Percentiles rank a stretch among this genome's conserved stretches.
phyloP scores from a whole-genome alignment of 23 tunicate species.

The Phallusia fumigata region DNA sequence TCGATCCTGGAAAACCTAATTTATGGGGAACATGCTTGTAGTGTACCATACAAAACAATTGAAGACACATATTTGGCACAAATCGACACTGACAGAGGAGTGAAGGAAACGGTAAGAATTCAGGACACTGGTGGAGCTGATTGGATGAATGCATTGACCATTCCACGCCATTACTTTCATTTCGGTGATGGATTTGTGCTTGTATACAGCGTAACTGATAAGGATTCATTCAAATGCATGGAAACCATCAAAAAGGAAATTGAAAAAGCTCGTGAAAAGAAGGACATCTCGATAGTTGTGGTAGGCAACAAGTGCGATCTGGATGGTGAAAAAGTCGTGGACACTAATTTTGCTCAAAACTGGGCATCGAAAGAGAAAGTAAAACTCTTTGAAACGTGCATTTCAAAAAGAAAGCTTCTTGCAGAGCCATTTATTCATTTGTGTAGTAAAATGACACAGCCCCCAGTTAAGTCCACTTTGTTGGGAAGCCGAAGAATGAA shows the following conservation, averaged over 20 bases:
- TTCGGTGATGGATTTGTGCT: conserved; percentile 92
- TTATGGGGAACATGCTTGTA: conserved; percentile 76
- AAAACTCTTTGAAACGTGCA: conserved; percentile 50
- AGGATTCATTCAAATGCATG: conserved; percentile 70
- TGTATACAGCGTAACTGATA: conserved; percentile 63
- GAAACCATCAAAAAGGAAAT: conserved; percentile 84
- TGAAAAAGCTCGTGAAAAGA: conserved; percentile 72
- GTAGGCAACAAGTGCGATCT: conserved; percentile 72
- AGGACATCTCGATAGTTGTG: conserved; percentile 72
- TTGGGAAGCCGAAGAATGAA: conserved; percentile 70
- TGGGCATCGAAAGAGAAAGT: conserved; percentile 94
- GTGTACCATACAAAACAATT: conserved; percentile 44
- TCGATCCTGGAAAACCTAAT: conserved; percentile 60
- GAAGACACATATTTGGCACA: conserved; percentile 88
- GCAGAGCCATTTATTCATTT: conserved; percentile 74
- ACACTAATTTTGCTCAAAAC: conserved; percentile 27
- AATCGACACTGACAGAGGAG: conserved; percentile 91
- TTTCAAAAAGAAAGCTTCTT: conserved; percentile 34
- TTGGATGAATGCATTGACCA: conserved; percentile 26
- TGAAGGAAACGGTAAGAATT: conserved; percentile 76
- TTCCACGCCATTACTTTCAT: conserved; percentile 75
- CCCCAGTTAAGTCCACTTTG: conserved; percentile 74
- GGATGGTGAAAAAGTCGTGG: conserved; percentile 45
- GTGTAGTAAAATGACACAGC: conserved; percentile 84
- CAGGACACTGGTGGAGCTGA: conserved; percentile 79